Base-by-base conservation (phyloP, 2,888 invertebrate genomes). In the Apotomis capreana region DNA sequence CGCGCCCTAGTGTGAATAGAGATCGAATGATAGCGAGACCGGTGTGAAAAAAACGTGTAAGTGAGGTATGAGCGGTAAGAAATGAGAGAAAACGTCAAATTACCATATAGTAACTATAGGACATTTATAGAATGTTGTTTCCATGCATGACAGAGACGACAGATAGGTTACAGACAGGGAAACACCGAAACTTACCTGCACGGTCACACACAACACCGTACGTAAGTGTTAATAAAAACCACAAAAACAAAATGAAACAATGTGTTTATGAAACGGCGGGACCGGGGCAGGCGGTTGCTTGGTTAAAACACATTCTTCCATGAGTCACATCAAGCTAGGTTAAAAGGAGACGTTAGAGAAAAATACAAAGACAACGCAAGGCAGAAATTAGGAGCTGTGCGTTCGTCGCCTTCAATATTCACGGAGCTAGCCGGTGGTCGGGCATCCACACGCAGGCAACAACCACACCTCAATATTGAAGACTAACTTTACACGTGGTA, bases 111-210 rank as follows among this genome's bases (percentile, higher is more conserved):
- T 61, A 60, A 40, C 63, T 63, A 68, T 62, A 70, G 59, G 65
- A 63, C 67, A 71, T 55, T 72, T 63, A 72, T 58, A 63, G 15
- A 75, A 86, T 79, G 83, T 87, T 40, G 40, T 40, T 40, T 84
- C 78, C 93, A 92, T 92, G 92, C 92, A 89, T 84, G 86, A 86
- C 80, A 83, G 79, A 87, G 78, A 80, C 81, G 86, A 87, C 87
- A 89, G 84, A 87, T 60, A 68, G 67, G 71, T 57, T 40, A 68
- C 71, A 46, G 85, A 89, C 85, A 87, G 85, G 81, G 81, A 86
- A 83, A 90, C 89, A 89, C 87, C 88, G 83, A 88, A 76, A 91
- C 92, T 93, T 92, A 93, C 92, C 92, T 91, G 87, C 81, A 79
- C 78, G 78, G 83, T 79, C 80, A 83, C 80, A 85, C 82, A 79